Conservation (phyloP, 2,888 invertebrate species). For the Adelphocoris suturalis region DNA sequence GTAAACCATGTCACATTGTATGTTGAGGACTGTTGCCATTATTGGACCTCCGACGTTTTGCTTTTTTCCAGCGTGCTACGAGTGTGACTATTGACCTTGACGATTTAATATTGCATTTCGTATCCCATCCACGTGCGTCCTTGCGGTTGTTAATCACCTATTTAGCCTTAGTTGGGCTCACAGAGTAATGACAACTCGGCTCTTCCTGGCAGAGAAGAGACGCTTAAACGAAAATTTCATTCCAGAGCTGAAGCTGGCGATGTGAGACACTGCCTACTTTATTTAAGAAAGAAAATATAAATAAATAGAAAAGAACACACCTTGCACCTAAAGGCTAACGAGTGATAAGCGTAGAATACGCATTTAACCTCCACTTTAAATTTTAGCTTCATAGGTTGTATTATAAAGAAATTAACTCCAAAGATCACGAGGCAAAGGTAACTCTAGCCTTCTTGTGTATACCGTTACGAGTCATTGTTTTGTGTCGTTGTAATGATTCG, state of each 20-base stretch:
- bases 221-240: background rate
- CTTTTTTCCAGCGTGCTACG: background rate
- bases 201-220: constrained; percentile 18
- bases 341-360: too few relatives aligned
- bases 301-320: too few relatives aligned
- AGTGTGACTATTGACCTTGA: constrained; percentile 2
- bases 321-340: too few relatives aligned
- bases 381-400: too few relatives aligned
- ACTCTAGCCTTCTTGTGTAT: too few relatives aligned
- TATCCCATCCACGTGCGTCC: constrained; percentile 38
- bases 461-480: too few relatives aligned
- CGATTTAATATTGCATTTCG: constrained; percentile 44
- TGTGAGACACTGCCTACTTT: too few relatives aligned
- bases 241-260: background rate
- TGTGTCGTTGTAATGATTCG: too few relatives aligned
- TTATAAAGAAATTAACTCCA: too few relatives aligned
- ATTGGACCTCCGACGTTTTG: background rate
- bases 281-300: too few relatives aligned
- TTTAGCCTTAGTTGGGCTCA: constrained; percentile 44
- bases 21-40: background rate
- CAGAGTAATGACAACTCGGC: constrained; percentile 10
- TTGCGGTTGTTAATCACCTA: constrained; percentile 47
- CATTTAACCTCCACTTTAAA: too few relatives aligned
- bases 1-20: background rate
- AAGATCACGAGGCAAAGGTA: too few relatives aligned